Base-by-base conservation (phyloP, 1,140 invertebrate species). In the Drosophila leontia region DNA sequence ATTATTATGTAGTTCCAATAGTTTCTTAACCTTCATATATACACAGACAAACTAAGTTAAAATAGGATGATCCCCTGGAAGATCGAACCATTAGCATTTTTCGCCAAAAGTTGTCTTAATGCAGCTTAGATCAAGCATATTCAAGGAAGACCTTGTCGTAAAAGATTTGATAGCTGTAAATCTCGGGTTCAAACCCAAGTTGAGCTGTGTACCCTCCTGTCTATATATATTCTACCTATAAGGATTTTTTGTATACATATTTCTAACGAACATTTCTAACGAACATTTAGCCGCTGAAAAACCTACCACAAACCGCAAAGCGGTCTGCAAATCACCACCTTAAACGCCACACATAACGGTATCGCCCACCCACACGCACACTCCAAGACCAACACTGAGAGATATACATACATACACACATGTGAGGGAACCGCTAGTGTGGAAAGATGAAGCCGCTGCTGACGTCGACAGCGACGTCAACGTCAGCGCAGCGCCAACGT, bases 291-390 rank as follows among this genome's bases (percentile, higher is more conserved):
- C 53, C 32, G 37, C 45, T 59, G n/a, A 45, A 51, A 67, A 70
- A 70, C 56, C 59, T 65, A 78, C 44, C 55, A 57, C 59, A 74
- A 78, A 71, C 69, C 69, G 45, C 67, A 71, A 72, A 64, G 42
- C 50, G 53, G 44, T 72, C 53, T 44, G 69, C 69, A 72, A 37
- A 59, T 50, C 29, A 57, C 9, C 42, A 45, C 26, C 72, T 26
- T 44, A 23, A 39, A 47, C 42, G 53, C 51, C 50, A 58, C 50
- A 55, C 51, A 65, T 80, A 80, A 53, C 76, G 75, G 74, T 77
- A 26, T 26, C 17, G n/a, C 35, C 29, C 60, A 56, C 39, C 47
- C 29, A 29, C 35, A 44, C 39, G 44, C 56, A 71, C 39, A 58
- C 26, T 62, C 13, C 12, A 55, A 23, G 13, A 55, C 39, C 45